Base-by-base conservation (phyloP, 2,888 invertebrate species). In the Disparrhopalites patrizii region DNA sequence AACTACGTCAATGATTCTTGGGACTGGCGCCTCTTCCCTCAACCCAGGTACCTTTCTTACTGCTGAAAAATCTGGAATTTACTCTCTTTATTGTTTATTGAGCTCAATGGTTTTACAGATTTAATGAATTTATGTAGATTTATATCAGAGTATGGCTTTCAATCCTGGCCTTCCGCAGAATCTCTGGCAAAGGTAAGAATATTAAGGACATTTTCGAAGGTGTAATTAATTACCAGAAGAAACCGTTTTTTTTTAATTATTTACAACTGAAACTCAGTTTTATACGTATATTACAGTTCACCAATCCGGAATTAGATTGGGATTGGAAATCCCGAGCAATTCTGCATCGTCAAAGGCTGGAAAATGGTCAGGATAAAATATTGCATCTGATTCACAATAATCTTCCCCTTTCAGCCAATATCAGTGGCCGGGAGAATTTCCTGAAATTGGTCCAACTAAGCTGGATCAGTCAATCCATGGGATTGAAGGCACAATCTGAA, bases 71-170 rank as follows among this genome's bases (percentile, higher is more conserved):
- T 36, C 15, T 36, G 36, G 15, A 8, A 25, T 20, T 51, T 23
- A 23, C n/a, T n/a, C n/a, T n/a, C n/a, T n/a, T n/a, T n/a, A 51
- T 18, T 51, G 15, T 51, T 51, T 5, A 51, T 25, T 23, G 25
- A 20, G 20, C 88, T 78, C 90, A 90, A 0, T 83, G 84, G 13
- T 86, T 93, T 0, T 83, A 97, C 75, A 10, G 7, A 10, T 36
- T 36, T 36, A 36, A 36, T 15, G 36, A 7, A 15, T 10, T 10
- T 97, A 98, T 79, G 87, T 89, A n/a, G n/a, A n/a, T n/a, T n/a
- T n/a, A n/a, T n/a, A 3, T 96, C 98, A 0, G 99, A 99, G 79
- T 99, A 93, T 78, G 99, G 99, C 0, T 89, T 91, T 73, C 97
- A 98, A 79, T 90, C 95, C 0, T 81, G n/a, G n/a, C n/a, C n/a